These are phyloP conservation scores for Arbacia lixula DNA, from an alignment of 53 echinoderm and acorn worm genomes.

Conservation along the genomic window DNA sequence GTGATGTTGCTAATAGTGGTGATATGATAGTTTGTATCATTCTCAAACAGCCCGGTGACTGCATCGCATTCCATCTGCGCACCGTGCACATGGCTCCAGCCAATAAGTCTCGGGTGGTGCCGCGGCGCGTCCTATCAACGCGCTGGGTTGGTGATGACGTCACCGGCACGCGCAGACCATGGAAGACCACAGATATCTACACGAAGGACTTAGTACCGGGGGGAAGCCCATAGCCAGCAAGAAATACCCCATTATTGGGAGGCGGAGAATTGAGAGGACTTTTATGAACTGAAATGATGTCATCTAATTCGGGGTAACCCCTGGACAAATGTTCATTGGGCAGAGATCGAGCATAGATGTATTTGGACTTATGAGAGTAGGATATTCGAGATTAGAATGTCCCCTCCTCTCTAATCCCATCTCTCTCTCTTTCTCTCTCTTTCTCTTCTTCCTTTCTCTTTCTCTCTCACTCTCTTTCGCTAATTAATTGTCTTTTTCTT, in stretches of 20 bases:
- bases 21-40: too few relatives aligned
- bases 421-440: too few relatives aligned
- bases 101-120: slow-evolving; percentile 22
- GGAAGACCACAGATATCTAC: slow-evolving; percentile 51
- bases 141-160: slow-evolving; percentile 52
- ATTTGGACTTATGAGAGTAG: too few relatives aligned
- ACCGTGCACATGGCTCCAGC: slow-evolving; percentile 63
- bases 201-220: slow-evolving; percentile 26
- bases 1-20: not conserved
- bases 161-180: slow-evolving; percentile 31
- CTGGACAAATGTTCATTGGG: too few relatives aligned
- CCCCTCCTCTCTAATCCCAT: too few relatives aligned
- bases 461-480: too few relatives aligned
- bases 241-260: slow-evolving; percentile 21
- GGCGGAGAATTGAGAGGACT: slow-evolving; percentile 8
- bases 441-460: too few relatives aligned
- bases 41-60: slow-evolving; percentile 67
- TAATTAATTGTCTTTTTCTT: too few relatives aligned
- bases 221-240: slow-evolving; percentile 35
- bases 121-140: slow-evolving; percentile 49
- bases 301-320: too few relatives aligned
- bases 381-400: too few relatives aligned
- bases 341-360: too few relatives aligned
- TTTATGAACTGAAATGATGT: too few relatives aligned
- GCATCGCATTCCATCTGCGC: slow-evolving; percentile 54